Conservation (phyloP, 2,113 vertebrate genomes). For the Lethenteron camtschaticum region DNA sequence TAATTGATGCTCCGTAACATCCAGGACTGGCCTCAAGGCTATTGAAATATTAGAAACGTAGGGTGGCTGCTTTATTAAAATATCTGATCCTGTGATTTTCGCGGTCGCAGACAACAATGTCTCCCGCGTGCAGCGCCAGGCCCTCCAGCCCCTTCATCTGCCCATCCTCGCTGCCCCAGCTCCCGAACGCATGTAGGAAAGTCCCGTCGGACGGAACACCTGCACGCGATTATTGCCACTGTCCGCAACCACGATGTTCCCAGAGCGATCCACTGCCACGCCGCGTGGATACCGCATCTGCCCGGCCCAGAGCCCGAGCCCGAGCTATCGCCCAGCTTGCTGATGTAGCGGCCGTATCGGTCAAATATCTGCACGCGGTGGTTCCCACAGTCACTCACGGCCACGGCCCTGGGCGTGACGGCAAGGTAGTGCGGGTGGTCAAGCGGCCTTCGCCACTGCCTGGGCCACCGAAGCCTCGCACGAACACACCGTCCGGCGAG, state of each 20-base stretch:
- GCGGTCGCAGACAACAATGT: conserved; percentile 7
- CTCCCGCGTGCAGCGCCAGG: background rate
- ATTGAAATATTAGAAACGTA: no score
- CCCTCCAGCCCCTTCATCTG: conserved; percentile 8
- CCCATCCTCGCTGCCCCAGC: conserved; percentile 5
- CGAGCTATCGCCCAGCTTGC: background rate
- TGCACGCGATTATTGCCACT: conserved; percentile 4
- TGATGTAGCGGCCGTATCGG: background rate
- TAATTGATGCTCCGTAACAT: no score
- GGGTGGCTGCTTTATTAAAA: background rate
- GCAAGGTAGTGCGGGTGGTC: conserved; percentile 5
- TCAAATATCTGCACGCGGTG: conserved; percentile 5
- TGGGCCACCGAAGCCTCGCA: background rate
- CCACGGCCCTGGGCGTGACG: background rate
- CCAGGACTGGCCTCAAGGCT: no score
- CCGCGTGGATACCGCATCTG: conserved; percentile 6
- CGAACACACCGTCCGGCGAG: background rate
- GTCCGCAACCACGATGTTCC: conserved; percentile 7
- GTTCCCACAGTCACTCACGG: conserved; percentile 6
- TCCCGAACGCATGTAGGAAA: conserved; percentile 7
- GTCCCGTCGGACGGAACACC: conserved; percentile 7
- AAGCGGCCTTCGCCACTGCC: background rate
- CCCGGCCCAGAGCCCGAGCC: background rate
- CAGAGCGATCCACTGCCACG: conserved; percentile 5
- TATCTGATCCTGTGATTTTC: conserved; percentile 8